A percentile compares a stretch with the other conserved stretches of the same genome.
These are phyloP conservation scores for Strigamia maritima DNA, from an alignment of 2,888 invertebrate species.

Conservation along the genomic window DNA sequence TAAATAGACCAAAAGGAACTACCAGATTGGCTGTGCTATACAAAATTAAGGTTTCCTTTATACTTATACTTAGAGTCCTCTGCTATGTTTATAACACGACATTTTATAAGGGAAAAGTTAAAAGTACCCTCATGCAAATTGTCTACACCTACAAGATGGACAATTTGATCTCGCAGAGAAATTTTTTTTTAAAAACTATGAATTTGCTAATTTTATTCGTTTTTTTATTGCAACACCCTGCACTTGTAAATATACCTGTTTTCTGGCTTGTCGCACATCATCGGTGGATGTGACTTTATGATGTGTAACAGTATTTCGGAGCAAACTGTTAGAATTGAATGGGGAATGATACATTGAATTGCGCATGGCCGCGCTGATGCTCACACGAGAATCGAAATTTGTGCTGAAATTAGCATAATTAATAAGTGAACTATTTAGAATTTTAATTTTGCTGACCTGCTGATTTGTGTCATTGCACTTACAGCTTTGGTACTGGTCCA, in stretches of 20 bases:
- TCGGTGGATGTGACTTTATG: not conserved
- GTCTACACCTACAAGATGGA: no score
- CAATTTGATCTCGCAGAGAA: no score
- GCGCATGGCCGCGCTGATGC: constrained; percentile 26
- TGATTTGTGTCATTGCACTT: constrained; percentile 49
- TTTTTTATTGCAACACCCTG: no score
- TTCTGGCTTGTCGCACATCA: constrained; percentile 45
- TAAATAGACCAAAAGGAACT: no score
- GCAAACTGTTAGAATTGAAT: constrained; percentile 7
- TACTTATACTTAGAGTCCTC: no score
- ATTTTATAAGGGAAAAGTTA: no score
- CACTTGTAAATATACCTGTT: constrained; percentile 45
- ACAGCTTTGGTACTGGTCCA: constrained; percentile 54
- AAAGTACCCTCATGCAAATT: no score
- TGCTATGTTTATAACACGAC: no score
- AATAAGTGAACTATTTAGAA: not conserved
- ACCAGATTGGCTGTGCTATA: no score
- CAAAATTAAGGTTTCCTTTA: no score
- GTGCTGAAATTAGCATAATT: not conserved
- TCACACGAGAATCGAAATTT: constrained; percentile 7
- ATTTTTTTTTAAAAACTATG: no score
- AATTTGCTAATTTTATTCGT: not conserved
- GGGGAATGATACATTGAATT: not conserved
- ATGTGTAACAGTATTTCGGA: not conserved
- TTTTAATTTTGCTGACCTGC: not conserved